phyloP scores from a whole-genome alignment of 2,797 vertebrate species.

The Oceanodroma leucorhoa region DNA sequence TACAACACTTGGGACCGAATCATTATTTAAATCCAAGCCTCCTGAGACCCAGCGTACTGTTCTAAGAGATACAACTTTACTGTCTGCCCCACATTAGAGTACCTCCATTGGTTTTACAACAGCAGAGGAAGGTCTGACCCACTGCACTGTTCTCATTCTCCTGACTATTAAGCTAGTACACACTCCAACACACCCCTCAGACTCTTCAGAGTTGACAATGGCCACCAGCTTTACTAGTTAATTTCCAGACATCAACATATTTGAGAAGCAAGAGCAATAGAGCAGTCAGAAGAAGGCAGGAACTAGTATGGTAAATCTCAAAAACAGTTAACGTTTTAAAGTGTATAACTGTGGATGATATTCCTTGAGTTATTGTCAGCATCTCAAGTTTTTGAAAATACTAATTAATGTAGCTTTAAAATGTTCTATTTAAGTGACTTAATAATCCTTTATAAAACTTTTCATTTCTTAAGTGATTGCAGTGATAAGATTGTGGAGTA shows the following conservation, averaged over 20 bases:
- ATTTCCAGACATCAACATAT: neutral
- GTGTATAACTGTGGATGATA: fast-evolving
- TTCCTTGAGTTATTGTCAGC: neutral
- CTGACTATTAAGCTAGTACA: neutral
- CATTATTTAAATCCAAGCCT: neutral
- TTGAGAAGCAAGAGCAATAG: neutral
- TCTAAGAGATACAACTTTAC: neutral
- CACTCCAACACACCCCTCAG: neutral
- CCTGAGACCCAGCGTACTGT: neutral
- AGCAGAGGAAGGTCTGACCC: neutral
- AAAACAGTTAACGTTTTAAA: neutral
- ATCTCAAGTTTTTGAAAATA: neutral
- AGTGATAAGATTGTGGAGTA: neutral
- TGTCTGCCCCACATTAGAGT: neutral
- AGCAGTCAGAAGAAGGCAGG: neutral
- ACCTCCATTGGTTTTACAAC: neutral
- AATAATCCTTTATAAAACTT: neutral
- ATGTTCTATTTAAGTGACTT: neutral
- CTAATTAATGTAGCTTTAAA: neutral
- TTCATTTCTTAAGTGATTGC: neutral
- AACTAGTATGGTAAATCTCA: neutral
- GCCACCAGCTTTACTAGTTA: neutral
- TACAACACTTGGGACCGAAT: neutral
- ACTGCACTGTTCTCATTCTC: neutral
- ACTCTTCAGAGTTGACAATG: neutral